Percentiles rank a stretch among this genome's conserved stretches.
Evolutionary conservation across 1,140 invertebrate genomes (phyloP).

Genomic region (Philopotamus ludificatus): DNA sequence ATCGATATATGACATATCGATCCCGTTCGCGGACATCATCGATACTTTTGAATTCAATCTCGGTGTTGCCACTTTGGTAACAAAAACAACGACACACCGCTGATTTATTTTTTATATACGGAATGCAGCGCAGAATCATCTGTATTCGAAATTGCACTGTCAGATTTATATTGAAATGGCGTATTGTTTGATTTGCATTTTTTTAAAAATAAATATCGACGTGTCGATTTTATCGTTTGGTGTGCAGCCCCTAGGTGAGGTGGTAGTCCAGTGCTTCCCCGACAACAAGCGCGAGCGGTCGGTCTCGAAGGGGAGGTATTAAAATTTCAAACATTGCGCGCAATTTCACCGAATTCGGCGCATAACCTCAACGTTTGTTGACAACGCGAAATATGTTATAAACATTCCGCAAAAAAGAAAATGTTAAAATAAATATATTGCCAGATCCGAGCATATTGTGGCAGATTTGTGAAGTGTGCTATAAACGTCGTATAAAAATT

Average conservation of each 20-base stretch:
- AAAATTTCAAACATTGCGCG: conserved; percentile 3
- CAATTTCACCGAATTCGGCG: background rate
- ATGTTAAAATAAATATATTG: no score
- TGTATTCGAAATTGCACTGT: no score
- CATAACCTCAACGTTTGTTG: no score
- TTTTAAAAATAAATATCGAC: no score
- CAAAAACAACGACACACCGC: no score
- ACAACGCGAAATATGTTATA: background rate
- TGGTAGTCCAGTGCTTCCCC: conserved; percentile 10
- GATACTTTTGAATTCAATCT: background rate
- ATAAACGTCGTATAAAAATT: conserved; percentile 29
- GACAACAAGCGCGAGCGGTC: conserved; percentile 23
- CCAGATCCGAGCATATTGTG: conserved; percentile 17
- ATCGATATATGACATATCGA: conserved; percentile 8
- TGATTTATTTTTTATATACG: no score
- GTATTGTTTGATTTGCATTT: no score
- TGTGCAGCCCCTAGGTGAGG: background rate
- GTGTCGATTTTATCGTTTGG: no score
- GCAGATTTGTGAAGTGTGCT: no score
- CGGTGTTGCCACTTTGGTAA: background rate
- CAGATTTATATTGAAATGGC: no score
- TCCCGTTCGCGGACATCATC: background rate
- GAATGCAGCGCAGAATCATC: no score
- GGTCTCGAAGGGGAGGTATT: conserved; percentile 8
- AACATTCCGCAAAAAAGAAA: no score